Conservation (phyloP, 2,113 vertebrate genomes). For the Halichoeres trimaculatus region DNA sequence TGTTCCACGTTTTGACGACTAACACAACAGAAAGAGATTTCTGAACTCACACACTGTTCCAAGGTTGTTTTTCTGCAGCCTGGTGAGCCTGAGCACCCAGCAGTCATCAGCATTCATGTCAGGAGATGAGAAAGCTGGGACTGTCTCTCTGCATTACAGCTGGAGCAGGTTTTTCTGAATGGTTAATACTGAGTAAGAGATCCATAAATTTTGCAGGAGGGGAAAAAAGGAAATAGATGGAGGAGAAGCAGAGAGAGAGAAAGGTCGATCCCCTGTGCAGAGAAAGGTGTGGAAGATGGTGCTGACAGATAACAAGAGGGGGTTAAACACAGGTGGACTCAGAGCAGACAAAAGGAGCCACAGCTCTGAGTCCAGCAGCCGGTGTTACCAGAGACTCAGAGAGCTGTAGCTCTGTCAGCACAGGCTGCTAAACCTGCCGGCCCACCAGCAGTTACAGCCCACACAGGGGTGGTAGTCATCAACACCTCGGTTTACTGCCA, state of each 20-base stretch:
- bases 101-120: slow-evolving; percentile 64
- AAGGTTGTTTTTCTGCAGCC: slow-evolving; percentile 40
- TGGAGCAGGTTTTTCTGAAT: slow-evolving; percentile 43
- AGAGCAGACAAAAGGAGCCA: slow-evolving; percentile 17
- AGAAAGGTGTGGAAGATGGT: slow-evolving; percentile 6
- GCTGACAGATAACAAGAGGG: slow-evolving; percentile 17
- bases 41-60: slow-evolving; percentile 17
- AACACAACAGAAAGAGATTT: slow-evolving; percentile 27
- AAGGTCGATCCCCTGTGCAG: slow-evolving; percentile 9
- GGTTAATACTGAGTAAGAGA: slow-evolving; percentile 7
- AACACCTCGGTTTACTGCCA: slow-evolving; percentile 41
- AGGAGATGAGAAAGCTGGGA: slow-evolving; percentile 58
- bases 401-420: slow-evolving; percentile 45
- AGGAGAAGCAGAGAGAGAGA: background rate
- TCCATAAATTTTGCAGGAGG: slow-evolving; percentile 25
- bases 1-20: slow-evolving; percentile 21
- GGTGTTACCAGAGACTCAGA: slow-evolving; percentile 17
- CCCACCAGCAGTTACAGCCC: slow-evolving; percentile 52
- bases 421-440: slow-evolving; percentile 19
- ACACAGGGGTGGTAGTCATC: slow-evolving; percentile 39
- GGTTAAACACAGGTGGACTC: slow-evolving; percentile 18
- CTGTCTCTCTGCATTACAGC: slow-evolving; percentile 43
- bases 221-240: background rate
- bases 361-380: slow-evolving; percentile 19
- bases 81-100: slow-evolving; percentile 25